Evolutionary conservation across 2,888 invertebrate genomes (phyloP).

Genomic region (Hydroisotoma schaefferi): DNA sequence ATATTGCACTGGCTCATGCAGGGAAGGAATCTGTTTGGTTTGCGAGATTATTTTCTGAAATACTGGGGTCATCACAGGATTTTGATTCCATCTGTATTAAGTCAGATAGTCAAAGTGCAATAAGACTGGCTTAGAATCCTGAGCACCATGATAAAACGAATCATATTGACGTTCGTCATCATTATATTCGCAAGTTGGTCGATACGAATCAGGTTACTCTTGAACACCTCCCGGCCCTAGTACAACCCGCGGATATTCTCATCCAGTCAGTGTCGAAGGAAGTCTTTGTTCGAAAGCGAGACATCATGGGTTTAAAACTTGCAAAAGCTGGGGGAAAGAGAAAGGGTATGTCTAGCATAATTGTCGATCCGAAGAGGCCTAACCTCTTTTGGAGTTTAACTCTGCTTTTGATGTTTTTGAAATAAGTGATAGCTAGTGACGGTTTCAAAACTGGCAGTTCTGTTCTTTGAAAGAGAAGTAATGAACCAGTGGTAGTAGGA

Average conservation of each 20-base stretch:
- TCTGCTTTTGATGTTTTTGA: background rate
- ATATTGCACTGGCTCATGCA: slow-evolving; percentile 30
- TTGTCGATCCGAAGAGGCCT: background rate
- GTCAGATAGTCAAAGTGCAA: slow-evolving; percentile 32
- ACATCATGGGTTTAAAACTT: background rate
- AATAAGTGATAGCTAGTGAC: background rate
- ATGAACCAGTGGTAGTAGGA: slow-evolving; percentile 4
- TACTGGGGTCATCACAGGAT: background rate
- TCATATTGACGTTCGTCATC: slow-evolving; percentile 45
- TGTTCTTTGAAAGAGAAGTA: slow-evolving; percentile 7
- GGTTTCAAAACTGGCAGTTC: slow-evolving; percentile 1
- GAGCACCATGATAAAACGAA: slow-evolving; percentile 43
- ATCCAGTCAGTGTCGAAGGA: slow-evolving; percentile 6
- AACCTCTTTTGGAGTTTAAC: background rate
- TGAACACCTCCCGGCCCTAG: background rate
- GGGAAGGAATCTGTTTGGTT: slow-evolving; percentile 37
- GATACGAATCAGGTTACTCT: slow-evolving; percentile 3
- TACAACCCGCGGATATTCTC: slow-evolving; percentile 11
- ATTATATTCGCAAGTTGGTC: slow-evolving; percentile 27
- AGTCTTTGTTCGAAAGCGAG: background rate
- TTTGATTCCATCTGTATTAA: slow-evolving; percentile 2
- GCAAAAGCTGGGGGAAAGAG: background rate
- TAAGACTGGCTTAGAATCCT: slow-evolving; percentile 43
- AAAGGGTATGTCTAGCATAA: background rate
- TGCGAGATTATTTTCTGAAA: background rate